Percentiles rank a stretch among this genome's conserved stretches.
These are phyloP conservation scores for Pachypanchax playfairii DNA, from an alignment of 2,113 vertebrate genomes.

Conservation along the genomic window DNA sequence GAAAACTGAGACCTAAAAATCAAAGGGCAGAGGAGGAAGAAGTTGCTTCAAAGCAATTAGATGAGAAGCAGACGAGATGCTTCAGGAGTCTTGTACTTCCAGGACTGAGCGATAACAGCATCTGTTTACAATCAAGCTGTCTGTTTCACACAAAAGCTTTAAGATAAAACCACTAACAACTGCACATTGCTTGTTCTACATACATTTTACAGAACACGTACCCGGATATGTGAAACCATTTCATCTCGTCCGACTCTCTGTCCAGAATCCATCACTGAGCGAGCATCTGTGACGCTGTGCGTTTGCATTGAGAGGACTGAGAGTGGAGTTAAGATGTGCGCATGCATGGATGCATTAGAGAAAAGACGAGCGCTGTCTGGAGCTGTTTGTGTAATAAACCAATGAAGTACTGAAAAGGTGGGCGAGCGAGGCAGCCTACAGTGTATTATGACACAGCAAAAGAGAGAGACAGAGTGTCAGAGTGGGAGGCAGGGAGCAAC, in stretches of 20 bases:
- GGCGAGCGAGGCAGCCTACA: constrained; percentile 44
- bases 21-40: constrained; percentile 39
- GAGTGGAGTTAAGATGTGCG: constrained; percentile 33
- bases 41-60: constrained; percentile 25
- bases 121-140: constrained; percentile 24
- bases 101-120: constrained; percentile 21
- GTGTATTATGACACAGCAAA: constrained; percentile 36
- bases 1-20: no score
- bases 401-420: constrained; percentile 48
- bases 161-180: constrained; percentile 24
- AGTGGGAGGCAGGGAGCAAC: constrained; percentile 38
- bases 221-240: constrained; percentile 60
- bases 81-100: constrained; percentile 40
- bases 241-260: constrained; percentile 43
- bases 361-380: constrained; percentile 32
- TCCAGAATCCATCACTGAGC: constrained; percentile 52
- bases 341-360: constrained; percentile 43
- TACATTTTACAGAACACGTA: constrained; percentile 56
- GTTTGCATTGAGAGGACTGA: constrained; percentile 33
- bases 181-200: constrained; percentile 4
- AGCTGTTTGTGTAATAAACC: constrained; percentile 48
- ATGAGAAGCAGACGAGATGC: constrained; percentile 37
- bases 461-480: constrained; percentile 13
- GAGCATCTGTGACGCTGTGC: constrained; percentile 21
- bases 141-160: constrained; percentile 30